Evolutionary conservation across 2,113 vertebrate genomes (phyloP).

Genomic region (Plecturocebus donacophilus): DNA sequence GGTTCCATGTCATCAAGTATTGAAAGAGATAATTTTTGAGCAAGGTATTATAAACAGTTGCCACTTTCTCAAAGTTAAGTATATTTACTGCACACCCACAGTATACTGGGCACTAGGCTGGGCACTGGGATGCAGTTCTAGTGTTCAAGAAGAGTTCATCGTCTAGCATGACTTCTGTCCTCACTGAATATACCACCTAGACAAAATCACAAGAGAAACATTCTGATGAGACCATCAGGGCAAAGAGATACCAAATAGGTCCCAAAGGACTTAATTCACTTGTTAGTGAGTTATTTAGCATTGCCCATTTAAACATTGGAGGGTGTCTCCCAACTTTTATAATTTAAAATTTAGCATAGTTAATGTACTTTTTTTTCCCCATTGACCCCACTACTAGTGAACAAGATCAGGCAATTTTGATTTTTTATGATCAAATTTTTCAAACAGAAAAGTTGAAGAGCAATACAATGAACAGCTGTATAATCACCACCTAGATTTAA

Average conservation of each 20-base stretch:
- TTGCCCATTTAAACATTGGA: not conserved
- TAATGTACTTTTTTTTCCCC: not conserved
- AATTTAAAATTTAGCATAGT: not conserved
- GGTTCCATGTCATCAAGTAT: not conserved
- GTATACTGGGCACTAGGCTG: not conserved
- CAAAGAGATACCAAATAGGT: not conserved
- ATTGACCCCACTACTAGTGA: not conserved
- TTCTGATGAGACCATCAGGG: not conserved
- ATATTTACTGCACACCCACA: not conserved
- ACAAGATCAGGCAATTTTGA: not conserved
- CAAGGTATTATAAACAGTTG: not conserved
- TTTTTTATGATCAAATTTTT: not conserved
- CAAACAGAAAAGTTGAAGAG: not conserved
- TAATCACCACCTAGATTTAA: not conserved
- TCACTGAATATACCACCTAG: not conserved
- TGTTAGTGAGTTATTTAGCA: not conserved
- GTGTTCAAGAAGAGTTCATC: not conserved
- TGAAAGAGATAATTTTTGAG: not conserved
- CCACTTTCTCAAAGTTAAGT: not conserved
- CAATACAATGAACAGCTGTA: not conserved
- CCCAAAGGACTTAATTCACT: not conserved
- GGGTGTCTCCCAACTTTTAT: not conserved
- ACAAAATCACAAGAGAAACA: not conserved
- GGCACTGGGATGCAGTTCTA: not conserved
- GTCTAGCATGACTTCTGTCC: not conserved